Evolutionary conservation across 2,888 invertebrate genomes (phyloP), one percentile per base, ranked within the genome.

Genomic region (Furcula furcula): DNA sequence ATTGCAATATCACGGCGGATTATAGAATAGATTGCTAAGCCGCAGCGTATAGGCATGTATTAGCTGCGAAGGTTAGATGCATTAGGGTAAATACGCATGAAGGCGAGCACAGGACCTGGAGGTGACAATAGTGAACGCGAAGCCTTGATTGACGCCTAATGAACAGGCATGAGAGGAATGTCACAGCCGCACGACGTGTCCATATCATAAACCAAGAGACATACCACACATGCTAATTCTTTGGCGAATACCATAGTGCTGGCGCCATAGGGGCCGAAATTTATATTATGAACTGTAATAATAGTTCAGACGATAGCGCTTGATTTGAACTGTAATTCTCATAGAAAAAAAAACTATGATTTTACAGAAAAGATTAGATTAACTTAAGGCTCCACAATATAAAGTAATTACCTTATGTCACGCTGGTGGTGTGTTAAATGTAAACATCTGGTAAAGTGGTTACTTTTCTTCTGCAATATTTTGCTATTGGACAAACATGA

Each of bases 121-220:
- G 52, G 51, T 42, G 36, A 39, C 58, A 60, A 65, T 64, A 47
- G 65, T 60, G 59, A 65, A 54, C 46, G 65, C 55, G 44, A 61
- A 63, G 62, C 71, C 72, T 70, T 71, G 58, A 45, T 50, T 40
- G 45, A 19, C 36, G 42, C 41, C 46, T 56, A 62, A 64, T 64
- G 63, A 57, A 52, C 46, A 50, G 52, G 43, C 47, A 48, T 37
- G 63, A 49, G 52, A 52, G 68, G 78, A 80, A 80, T 81, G 78
- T 52, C 48, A 51, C 47, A 53, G 50, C 33, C 64, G 65, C 81
- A 81, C 79, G 80, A 68, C 63, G 49, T 53, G 50, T 36, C 45
- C 46, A 41, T 49, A 46, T 60, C 52, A 59, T 56, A 53, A 47
- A 50, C 43, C 42, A 41, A 40, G 36, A 44, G 36, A 48, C 49